A percentile compares a stretch with the other conserved stretches of the same genome.
Conservation (phyloP, 2,113 vertebrate species). For the Phocoena sinus region DNA sequence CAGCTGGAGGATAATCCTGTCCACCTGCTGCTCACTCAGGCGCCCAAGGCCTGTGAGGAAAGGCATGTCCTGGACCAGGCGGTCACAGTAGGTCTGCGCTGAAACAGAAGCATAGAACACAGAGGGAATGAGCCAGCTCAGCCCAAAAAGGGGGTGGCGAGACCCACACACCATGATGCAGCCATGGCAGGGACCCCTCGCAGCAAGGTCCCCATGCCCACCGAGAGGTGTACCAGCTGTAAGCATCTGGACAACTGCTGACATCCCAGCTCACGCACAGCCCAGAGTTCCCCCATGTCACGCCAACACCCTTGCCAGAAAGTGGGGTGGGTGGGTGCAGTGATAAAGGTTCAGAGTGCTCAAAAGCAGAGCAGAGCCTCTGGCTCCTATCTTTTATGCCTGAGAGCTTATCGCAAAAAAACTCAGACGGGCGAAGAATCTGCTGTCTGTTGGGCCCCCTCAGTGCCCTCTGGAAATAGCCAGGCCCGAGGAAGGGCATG, state of each 20-base stretch:
- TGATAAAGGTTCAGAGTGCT: background rate
- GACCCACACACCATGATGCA: no score
- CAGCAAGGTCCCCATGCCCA: background rate
- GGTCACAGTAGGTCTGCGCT: constrained; percentile 86
- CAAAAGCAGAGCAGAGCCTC: background rate
- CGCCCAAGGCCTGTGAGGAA: constrained; percentile 86
- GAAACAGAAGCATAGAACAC: constrained; percentile 32
- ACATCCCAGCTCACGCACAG: background rate
- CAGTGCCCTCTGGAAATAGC: background rate
- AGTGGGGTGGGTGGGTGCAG: accelerated
- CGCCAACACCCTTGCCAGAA: background rate
- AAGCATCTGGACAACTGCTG: background rate
- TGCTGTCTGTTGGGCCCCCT: background rate
- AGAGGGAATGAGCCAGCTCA: background rate
- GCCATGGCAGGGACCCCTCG: background rate
- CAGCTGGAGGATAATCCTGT: constrained; percentile 95
- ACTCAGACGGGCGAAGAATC: background rate
- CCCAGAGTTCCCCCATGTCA: background rate
- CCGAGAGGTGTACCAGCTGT: background rate
- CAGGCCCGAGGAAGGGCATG: background rate
- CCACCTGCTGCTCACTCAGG: constrained; percentile 91
- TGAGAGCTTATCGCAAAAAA: background rate
- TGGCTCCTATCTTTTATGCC: background rate
- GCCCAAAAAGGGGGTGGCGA: background rate
- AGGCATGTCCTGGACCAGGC: constrained; percentile 87